Percentiles rank a stretch among this genome's conserved stretches.
Conservation (phyloP, 1,140 invertebrate genomes). For the Delia radicum region DNA sequence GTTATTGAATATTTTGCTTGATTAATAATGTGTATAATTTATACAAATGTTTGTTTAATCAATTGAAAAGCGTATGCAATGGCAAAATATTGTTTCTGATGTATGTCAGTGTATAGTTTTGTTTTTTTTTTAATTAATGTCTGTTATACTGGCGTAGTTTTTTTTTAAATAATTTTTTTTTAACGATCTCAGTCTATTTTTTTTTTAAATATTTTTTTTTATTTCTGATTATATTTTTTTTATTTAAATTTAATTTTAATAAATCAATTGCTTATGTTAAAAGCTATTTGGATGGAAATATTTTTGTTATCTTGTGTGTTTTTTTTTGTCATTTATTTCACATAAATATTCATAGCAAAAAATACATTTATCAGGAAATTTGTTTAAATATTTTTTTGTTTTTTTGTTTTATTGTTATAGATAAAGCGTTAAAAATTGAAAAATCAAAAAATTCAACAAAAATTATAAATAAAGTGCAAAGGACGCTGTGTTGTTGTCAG, state of each 20-base stretch:
- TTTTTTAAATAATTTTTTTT: background rate
- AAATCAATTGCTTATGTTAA: constrained; percentile 26
- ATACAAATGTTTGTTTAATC: background rate
- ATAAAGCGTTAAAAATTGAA: background rate
- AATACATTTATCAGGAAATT: constrained; percentile 30
- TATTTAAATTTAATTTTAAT: constrained; percentile 15
- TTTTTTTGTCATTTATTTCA: constrained; percentile 27
- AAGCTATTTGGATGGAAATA: constrained; percentile 22
- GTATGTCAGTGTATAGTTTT: background rate
- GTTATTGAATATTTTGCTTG: too few species aligned
- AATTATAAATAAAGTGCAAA: background rate
- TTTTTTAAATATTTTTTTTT: constrained; percentile 9
- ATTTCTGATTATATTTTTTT: constrained; percentile 5
- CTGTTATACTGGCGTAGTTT: background rate
- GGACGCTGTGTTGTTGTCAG: background rate
- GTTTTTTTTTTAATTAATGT: too few species aligned
- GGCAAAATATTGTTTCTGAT: background rate
- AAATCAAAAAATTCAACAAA: background rate
- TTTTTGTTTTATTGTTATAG: background rate
- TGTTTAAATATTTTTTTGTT: constrained; percentile 1
- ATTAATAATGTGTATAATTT: background rate
- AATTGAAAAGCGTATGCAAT: background rate
- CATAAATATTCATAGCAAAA: constrained; percentile 35
- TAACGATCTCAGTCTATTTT: constrained; percentile 20
- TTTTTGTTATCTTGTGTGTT: too few species aligned